phyloP scores from a whole-genome alignment of 2,888 invertebrate species.

The Conus canariensis region DNA sequence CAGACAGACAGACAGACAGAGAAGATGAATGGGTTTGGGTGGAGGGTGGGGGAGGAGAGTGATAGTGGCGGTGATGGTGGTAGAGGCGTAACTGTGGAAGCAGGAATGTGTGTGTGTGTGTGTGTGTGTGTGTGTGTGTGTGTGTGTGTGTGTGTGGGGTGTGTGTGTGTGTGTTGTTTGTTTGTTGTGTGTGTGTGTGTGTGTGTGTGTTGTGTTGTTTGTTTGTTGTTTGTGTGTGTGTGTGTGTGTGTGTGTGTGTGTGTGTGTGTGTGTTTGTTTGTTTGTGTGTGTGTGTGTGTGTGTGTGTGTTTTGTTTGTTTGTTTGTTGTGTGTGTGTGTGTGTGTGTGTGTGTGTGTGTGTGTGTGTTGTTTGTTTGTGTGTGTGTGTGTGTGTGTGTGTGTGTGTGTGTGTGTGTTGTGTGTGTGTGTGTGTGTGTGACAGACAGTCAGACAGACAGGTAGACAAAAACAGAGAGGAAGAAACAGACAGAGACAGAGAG shows the following conservation, averaged over 20 bases:
- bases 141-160: constrained; percentile 4
- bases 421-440: too few relatives aligned
- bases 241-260: not conserved
- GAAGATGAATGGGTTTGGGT: not conserved
- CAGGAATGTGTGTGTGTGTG: not conserved
- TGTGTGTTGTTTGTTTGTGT: too few relatives aligned
- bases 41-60: not conserved
- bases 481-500: too few relatives aligned
- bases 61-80: too few relatives aligned
- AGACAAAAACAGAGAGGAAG: too few relatives aligned
- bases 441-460: too few relatives aligned
- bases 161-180: constrained; percentile 11
- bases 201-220: constrained; percentile 7
- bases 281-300: not conserved
- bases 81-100: not conserved
- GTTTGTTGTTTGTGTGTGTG: not conserved
- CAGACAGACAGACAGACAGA: not conserved
- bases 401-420: too few relatives aligned
- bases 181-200: constrained; percentile 7
- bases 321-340: not conserved
- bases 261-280: too few relatives aligned
- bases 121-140: constrained; percentile 18
- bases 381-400: too few relatives aligned
- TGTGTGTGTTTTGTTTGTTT: not conserved
- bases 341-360: not conserved